Conservation (phyloP, 2,113 vertebrate species). For the Mohoua ochrocephala region DNA sequence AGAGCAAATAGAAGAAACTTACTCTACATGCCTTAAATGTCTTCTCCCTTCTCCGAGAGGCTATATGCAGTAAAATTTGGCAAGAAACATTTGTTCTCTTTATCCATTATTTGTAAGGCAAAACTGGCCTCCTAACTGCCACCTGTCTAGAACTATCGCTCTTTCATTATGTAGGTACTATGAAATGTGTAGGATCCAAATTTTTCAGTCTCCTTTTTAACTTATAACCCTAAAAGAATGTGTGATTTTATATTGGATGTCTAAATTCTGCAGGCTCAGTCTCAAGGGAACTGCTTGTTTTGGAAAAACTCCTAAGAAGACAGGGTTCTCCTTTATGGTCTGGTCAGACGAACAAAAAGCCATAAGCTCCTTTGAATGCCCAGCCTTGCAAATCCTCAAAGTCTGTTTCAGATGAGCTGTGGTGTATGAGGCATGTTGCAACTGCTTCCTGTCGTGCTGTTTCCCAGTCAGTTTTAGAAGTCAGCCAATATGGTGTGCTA, state of each 20-base stretch:
- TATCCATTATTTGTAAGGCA: background rate
- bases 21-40: background rate
- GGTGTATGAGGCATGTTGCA: constrained; percentile 5
- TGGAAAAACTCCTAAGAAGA: background rate
- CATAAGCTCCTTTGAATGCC: background rate
- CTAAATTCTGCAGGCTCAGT: background rate
- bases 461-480: constrained; percentile 36
- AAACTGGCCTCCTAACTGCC: background rate
- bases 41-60: background rate
- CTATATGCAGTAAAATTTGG: background rate
- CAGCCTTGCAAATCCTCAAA: background rate
- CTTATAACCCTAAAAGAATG: background rate
- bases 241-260: background rate
- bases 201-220: background rate
- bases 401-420: background rate
- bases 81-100: background rate
- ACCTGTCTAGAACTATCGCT: background rate
- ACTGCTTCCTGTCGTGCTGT: constrained; percentile 37
- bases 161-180: background rate
- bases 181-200: background rate
- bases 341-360: background rate
- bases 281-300: background rate
- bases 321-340: background rate
- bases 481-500: constrained; percentile 54
- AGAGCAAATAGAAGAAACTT: background rate